A percentile compares a stretch with the other conserved stretches of the same genome.
Conservation (phyloP, 2,797 vertebrate genomes). For the Odontamblyopus rebecca region DNA sequence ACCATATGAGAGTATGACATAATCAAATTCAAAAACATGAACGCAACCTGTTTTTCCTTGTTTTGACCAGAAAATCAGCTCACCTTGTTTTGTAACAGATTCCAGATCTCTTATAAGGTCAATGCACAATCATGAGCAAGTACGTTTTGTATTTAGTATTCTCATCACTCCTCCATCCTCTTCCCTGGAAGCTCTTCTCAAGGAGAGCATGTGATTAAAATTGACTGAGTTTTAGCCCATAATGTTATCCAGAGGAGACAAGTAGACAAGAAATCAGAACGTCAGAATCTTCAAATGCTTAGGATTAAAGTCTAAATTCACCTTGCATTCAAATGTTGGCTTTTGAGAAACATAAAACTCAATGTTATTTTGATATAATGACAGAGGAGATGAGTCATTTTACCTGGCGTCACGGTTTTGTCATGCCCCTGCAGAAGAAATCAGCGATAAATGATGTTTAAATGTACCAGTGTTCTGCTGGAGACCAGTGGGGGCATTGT, state of each 20-base stretch:
- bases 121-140: slow-evolving; percentile 23
- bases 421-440: neutral
- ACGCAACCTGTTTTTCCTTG: neutral
- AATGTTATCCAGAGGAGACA: slow-evolving; percentile 44
- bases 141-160: slow-evolving; percentile 43
- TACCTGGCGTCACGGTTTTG: slow-evolving; percentile 22
- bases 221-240: slow-evolving; percentile 36
- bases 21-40: too few species aligned
- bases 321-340: slow-evolving; percentile 36
- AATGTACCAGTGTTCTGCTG: neutral
- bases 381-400: slow-evolving; percentile 8
- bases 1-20: too few species aligned
- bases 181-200: slow-evolving; percentile 39
- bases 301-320: slow-evolving; percentile 46
- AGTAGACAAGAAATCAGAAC: slow-evolving; percentile 10
- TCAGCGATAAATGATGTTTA: slow-evolving; percentile 5
- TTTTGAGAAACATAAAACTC: slow-evolving; percentile 27
- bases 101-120: slow-evolving; percentile 23
- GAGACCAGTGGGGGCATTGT: neutral
- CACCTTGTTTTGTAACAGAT: slow-evolving; percentile 29
- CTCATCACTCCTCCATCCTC: slow-evolving; percentile 20
- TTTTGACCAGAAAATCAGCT: neutral
- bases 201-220: slow-evolving; percentile 56
- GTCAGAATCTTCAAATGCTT: slow-evolving; percentile 16
- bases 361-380: neutral